Evolutionary conservation across 1,140 invertebrate species (phyloP).

Genomic region (Rhizoglyphus robini): DNA sequence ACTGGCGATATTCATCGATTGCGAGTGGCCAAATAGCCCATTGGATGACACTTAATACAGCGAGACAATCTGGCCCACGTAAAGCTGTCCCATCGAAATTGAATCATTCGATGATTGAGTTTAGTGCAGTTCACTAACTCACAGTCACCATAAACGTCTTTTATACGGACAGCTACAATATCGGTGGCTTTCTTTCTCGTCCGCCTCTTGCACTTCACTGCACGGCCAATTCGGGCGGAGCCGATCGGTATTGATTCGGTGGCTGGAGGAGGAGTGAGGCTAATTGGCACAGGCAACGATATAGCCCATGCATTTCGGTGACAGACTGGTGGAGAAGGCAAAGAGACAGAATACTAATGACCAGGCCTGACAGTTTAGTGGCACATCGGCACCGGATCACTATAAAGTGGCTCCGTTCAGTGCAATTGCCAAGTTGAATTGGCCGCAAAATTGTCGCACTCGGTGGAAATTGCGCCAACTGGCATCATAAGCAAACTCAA

Average conservation of each 20-base stretch:
- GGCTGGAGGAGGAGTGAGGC: background rate
- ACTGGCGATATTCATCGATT: too few species aligned
- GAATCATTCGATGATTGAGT: conserved; percentile 13
- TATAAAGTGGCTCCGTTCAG: too few species aligned
- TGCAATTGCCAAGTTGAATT: too few species aligned
- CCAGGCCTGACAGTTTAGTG: too few species aligned
- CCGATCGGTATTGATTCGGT: background rate
- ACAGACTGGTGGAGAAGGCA: background rate
- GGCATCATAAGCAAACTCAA: too few species aligned
- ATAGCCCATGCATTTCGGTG: background rate
- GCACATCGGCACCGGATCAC: too few species aligned
- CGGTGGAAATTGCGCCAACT: too few species aligned
- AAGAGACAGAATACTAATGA: background rate
- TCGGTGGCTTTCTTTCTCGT: too few species aligned
- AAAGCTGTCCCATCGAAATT: conserved; percentile 9
- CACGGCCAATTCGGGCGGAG: background rate
- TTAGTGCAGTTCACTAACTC: conserved; percentile 7
- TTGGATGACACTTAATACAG: too few species aligned
- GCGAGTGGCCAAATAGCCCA: too few species aligned
- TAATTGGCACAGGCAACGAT: background rate
- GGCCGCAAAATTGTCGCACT: too few species aligned
- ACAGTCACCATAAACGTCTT: conserved; percentile 7
- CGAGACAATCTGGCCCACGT: background rate
- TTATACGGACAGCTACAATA: background rate
- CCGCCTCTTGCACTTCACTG: background rate